Evolutionary conservation across 2,113 vertebrate species (phyloP), one percentile per base, ranked within the genome.

Genomic region (Crotalus helleri): DNA sequence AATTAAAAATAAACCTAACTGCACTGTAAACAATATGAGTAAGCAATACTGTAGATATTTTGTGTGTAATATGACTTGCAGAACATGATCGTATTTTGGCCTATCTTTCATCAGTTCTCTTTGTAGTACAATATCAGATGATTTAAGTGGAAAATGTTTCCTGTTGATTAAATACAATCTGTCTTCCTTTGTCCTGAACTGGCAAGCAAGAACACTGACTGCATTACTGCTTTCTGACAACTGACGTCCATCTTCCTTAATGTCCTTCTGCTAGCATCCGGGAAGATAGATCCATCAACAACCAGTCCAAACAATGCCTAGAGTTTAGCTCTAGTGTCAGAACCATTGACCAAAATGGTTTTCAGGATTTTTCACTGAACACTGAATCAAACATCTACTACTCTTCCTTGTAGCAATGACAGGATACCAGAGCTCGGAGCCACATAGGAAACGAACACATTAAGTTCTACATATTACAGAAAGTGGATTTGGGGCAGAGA

Each of bases 281-380:
- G 9, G 7, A 54, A 57, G 21, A 92, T 90, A 0, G 5, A 94
- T 92, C 49, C 57, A 92, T 89, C 46, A 92, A 88, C 19, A 94
- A 88, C 6, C 9, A 58, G 51, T 92, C 59, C 49, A 90, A 58
- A 93, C 86, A 92, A 91, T 26, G 0, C 51, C 33, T 93, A 93
- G 13, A 24, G 17, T 92, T 95, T 86, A 19, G 87, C 89, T 95
- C 91, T 74, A 93, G 17, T 49, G 44, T 1, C 88, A n/a, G 33
- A 90, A 0, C 3, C 90, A 9, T 44, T 94, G 93, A 33, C 54
- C 13, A 12, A 46, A 33, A 59, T 61, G 92, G 57, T 0, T 95
- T 17, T 92, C 92, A 12, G 1, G 5, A 92, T 95, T 94, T 61
- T 92, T 93, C 15, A 17, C 26, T 87, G 39, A 7, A 91, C 1